phyloP scores from a whole-genome alignment of 1,140 invertebrate genomes.

The Plodia interpunctella region DNA sequence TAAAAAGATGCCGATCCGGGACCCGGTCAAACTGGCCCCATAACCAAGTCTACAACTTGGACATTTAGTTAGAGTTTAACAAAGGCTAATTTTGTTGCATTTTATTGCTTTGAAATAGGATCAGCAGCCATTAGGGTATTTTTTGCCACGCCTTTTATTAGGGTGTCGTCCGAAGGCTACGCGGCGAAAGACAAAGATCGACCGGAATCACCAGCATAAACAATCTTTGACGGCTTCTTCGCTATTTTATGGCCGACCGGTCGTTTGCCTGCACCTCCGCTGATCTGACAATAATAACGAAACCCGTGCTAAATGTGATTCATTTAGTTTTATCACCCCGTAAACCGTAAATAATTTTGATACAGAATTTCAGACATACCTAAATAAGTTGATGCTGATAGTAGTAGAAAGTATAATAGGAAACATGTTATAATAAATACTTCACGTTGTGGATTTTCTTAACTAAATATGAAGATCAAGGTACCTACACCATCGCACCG shows the following conservation, averaged over 20 bases:
- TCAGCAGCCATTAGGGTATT: constrained; percentile 68
- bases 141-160: constrained; percentile 75
- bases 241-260: constrained; percentile 48
- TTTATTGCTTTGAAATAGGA: constrained; percentile 74
- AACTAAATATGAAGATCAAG: too few relatives aligned
- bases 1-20: constrained; percentile 37
- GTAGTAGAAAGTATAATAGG: too few relatives aligned
- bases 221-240: constrained; percentile 67
- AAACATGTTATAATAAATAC: too few relatives aligned
- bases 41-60: constrained; percentile 37
- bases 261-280: not conserved
- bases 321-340: not conserved
- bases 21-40: constrained; percentile 37
- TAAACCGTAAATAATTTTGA: too few relatives aligned
- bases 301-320: not conserved
- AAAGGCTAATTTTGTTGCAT: constrained; percentile 76
- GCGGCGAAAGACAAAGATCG: constrained; percentile 68
- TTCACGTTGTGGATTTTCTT: too few relatives aligned
- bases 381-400: too few relatives aligned
- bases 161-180: constrained; percentile 69
- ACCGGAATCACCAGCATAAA: constrained; percentile 69
- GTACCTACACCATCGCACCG: too few relatives aligned
- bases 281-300: not conserved
- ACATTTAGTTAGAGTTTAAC: constrained; percentile 56
- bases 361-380: too few relatives aligned